phyloP scores from a whole-genome alignment of 2,888 invertebrate species.

The Perdita meconis region DNA sequence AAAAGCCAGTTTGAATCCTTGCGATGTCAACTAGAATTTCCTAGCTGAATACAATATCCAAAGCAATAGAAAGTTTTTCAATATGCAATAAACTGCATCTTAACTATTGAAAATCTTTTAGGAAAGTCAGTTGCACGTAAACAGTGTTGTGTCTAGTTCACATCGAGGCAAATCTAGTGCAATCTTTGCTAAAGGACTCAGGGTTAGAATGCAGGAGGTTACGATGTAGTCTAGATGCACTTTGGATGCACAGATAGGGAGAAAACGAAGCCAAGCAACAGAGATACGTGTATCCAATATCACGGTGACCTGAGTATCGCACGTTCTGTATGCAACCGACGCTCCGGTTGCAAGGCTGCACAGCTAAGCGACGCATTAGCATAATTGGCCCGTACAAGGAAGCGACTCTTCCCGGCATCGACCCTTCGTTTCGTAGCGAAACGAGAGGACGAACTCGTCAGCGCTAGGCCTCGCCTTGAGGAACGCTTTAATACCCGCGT shows the following conservation, averaged over 20 bases:
- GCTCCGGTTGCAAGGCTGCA: background rate
- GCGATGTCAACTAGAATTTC: constrained; percentile 12
- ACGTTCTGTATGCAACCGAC: constrained; percentile 5
- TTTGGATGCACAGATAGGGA: background rate
- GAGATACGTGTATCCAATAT: background rate
- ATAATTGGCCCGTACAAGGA: constrained; percentile 38
- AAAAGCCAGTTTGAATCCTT: constrained; percentile 44
- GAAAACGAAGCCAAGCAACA: background rate
- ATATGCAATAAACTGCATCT: too few relatives aligned
- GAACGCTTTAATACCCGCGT: constrained; percentile 30
- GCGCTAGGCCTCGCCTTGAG: constrained; percentile 23
- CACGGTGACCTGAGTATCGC: constrained; percentile 1
- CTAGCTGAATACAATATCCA: too few relatives aligned
- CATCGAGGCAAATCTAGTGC: too few relatives aligned
- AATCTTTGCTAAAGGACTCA: too few relatives aligned
- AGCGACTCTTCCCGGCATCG: constrained; percentile 35
- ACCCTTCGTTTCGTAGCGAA: background rate
- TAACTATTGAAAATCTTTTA: too few relatives aligned
- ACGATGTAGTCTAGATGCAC: background rate
- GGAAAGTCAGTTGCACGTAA: too few relatives aligned
- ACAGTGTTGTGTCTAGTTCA: too few relatives aligned
- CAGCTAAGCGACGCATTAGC: constrained; percentile 39
- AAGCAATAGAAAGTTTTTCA: too few relatives aligned
- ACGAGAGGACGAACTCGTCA: background rate
- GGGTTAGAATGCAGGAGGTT: too few relatives aligned